phyloP scores from a whole-genome alignment of 2,113 vertebrate genomes.

The Oreochromis spilurus region DNA sequence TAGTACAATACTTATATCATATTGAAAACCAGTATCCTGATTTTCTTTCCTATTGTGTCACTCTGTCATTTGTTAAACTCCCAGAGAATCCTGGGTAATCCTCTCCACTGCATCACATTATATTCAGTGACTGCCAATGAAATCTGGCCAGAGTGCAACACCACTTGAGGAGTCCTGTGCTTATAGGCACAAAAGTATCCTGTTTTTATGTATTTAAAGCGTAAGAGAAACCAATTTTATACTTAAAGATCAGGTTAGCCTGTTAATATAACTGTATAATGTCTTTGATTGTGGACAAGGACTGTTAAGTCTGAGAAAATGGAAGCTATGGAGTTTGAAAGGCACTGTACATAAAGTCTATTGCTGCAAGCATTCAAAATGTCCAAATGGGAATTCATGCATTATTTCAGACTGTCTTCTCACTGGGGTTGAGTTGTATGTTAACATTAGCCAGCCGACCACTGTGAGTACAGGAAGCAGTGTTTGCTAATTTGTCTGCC shows the following conservation, averaged over 20 bases:
- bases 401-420: background rate
- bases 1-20: background rate
- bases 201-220: background rate
- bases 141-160: background rate
- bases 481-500: background rate
- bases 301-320: background rate
- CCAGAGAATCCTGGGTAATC: conserved; percentile 16
- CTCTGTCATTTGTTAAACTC: background rate
- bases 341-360: background rate
- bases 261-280: background rate
- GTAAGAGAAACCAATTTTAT: background rate
- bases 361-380: background rate
- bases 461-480: background rate
- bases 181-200: background rate
- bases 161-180: background rate
- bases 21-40: background rate
- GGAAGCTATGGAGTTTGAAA: background rate
- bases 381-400: background rate
- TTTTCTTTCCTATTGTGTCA: background rate
- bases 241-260: background rate
- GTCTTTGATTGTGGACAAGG: background rate
- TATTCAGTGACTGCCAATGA: background rate
- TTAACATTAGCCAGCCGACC: background rate
- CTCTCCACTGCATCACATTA: background rate
- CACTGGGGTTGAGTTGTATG: background rate